These are phyloP conservation scores for Eupithecia exiguata DNA, from an alignment of 2,888 invertebrate genomes.

Conservation along the genomic window DNA sequence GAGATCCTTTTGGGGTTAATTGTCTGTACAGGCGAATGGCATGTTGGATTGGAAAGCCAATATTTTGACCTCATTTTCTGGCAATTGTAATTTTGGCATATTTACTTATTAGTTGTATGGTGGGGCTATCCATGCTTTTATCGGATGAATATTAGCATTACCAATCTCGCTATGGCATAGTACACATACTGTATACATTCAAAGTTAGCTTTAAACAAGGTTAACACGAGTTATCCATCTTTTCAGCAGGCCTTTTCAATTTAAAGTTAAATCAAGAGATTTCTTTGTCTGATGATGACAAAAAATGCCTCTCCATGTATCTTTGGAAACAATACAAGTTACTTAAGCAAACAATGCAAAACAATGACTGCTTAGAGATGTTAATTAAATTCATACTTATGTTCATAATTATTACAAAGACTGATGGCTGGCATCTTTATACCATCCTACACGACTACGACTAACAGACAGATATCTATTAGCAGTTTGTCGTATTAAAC, in stretches of 20 bases:
- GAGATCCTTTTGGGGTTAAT: constrained; percentile 14
- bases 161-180: background rate
- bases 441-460: background rate
- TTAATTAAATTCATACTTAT: constrained; percentile 42
- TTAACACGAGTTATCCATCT: background rate
- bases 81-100: background rate
- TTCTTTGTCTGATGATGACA: background rate
- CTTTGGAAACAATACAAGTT: constrained; percentile 26
- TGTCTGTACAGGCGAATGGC: background rate
- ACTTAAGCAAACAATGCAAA: constrained; percentile 33
- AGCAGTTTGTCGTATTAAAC: background rate
- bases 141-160: background rate
- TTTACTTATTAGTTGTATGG: background rate
- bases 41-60: background rate
- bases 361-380: constrained; percentile 34
- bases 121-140: background rate
- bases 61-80: background rate
- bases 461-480: background rate
- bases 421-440: constrained; percentile 1
- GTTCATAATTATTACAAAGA: constrained; percentile 31
- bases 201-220: background rate
- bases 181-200: background rate
- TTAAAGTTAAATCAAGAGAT: background rate
- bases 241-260: background rate
- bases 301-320: constrained; percentile 10